A percentile compares a stretch with the other conserved stretches of the same genome.
Conservation (phyloP, 1,140 invertebrate genomes). For the Leucophenga varia region DNA sequence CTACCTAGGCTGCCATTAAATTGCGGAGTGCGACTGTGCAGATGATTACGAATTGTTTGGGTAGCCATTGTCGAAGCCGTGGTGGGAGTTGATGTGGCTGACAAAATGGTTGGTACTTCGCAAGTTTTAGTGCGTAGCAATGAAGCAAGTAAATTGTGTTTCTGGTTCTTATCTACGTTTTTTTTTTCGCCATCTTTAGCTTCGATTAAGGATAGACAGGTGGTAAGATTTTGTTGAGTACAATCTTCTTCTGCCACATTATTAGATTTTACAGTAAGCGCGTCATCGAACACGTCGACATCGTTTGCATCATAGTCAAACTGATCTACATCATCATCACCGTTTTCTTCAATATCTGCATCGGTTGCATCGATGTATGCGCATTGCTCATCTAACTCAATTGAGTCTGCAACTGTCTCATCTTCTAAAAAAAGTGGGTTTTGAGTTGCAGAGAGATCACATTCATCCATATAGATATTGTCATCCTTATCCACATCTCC, state of each 20-base stretch:
- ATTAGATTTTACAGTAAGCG: too few species aligned
- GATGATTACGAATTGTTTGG: conserved; percentile 8
- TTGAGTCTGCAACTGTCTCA: conserved; percentile 37
- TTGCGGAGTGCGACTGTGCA: conserved; percentile 34
- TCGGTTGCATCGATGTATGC: conserved; percentile 42
- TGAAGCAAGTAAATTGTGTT: conserved; percentile 19
- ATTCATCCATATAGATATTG: too few species aligned
- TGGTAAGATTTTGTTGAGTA: too few species aligned
- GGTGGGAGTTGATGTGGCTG: conserved; percentile 37
- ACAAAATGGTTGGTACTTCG: conserved; percentile 11
- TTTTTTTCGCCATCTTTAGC: too few species aligned
- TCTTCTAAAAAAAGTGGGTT: too few species aligned
- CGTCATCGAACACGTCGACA: background rate
- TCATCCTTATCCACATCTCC: conserved; percentile 21
- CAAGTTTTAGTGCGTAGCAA: conserved; percentile 19
- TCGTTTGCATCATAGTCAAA: conserved; percentile 19
- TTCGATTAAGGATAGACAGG: too few species aligned
- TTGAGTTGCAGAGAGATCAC: too few species aligned
- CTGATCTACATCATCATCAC: conserved; percentile 29
- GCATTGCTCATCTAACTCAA: conserved; percentile 23
- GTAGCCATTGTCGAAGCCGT: conserved; percentile 8
- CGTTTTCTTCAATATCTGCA: conserved; percentile 40
- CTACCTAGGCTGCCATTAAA: conserved; percentile 45
- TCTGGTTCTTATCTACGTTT: too few species aligned
- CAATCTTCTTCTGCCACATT: too few species aligned